phyloP scores from a whole-genome alignment of 2,113 vertebrate genomes.

The Podarcis cretensis region DNA sequence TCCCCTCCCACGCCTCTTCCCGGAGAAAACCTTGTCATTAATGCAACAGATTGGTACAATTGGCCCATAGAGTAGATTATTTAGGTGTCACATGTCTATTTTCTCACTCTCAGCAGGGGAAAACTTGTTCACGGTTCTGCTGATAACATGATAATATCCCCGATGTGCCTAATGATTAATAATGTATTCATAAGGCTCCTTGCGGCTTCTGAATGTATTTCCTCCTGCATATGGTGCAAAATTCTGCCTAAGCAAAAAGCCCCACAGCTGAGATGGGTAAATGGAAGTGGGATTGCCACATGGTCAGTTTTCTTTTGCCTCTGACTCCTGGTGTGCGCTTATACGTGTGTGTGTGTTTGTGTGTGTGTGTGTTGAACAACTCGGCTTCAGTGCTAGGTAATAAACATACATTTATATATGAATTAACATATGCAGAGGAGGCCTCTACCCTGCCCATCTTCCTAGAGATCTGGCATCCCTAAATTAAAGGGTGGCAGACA shows the following conservation, averaged over 20 bases:
- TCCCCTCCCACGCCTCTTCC: background rate
- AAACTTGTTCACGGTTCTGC: constrained; percentile 9
- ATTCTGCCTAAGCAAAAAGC: constrained; percentile 10
- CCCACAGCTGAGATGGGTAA: constrained; percentile 14
- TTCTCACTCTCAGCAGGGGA: constrained; percentile 19
- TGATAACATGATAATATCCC: constrained; percentile 27
- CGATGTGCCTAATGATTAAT: constrained; percentile 28
- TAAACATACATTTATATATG: background rate
- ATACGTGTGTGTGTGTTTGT: background rate
- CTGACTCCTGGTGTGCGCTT: background rate
- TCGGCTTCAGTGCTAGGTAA: background rate
- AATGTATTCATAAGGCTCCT: constrained; percentile 22
- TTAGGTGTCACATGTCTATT: background rate
- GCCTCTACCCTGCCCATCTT: background rate
- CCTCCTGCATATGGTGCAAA: constrained; percentile 12
- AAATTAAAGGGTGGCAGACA: background rate
- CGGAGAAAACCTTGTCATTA: background rate
- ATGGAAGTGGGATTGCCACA: background rate
- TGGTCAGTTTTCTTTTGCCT: background rate
- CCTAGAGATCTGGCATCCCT: background rate
- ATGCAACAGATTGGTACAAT: background rate
- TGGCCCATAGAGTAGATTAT: background rate
- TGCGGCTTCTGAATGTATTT: background rate
- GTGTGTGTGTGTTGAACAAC: background rate
- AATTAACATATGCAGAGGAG: background rate